phyloP scores from a whole-genome alignment of 2,113 vertebrate genomes.

The Leptodactylus fuscus region DNA sequence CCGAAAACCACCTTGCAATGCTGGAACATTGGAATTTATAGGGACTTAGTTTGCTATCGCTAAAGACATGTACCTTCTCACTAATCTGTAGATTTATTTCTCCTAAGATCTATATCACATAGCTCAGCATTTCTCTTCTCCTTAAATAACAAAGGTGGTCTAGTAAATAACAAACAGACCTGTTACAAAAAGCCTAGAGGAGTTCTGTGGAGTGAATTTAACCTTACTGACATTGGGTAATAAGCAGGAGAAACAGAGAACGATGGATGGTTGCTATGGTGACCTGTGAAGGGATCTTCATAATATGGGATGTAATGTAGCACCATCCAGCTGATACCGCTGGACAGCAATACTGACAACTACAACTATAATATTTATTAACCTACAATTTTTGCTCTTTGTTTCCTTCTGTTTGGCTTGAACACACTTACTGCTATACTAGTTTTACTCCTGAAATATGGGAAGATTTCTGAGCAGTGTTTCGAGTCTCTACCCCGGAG shows the following conservation, averaged over 20 bases:
- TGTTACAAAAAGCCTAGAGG: background rate
- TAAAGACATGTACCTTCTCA: background rate
- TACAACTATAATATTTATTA: background rate
- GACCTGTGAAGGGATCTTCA: background rate
- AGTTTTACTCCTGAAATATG: background rate
- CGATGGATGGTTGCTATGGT: background rate
- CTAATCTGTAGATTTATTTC: background rate
- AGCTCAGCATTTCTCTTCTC: background rate
- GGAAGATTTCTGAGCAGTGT: background rate
- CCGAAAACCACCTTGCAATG: no score
- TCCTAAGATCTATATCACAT: background rate
- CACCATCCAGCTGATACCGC: background rate
- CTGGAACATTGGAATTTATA: no score
- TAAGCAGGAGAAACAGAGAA: background rate
- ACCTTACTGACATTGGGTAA: constrained; percentile 6
- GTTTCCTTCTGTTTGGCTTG: background rate
- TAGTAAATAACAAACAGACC: background rate
- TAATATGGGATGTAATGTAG: background rate
- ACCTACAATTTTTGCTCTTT: background rate
- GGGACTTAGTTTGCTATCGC: no score
- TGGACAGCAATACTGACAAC: background rate
- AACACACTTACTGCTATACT: background rate
- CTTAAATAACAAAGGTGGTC: background rate
- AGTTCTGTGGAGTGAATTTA: background rate
- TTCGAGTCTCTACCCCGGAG: no score